A percentile compares a stretch with the other conserved stretches of the same genome.
These are phyloP conservation scores for Agriotes lineatus DNA, from an alignment of 2,888 invertebrate genomes.

Conservation along the genomic window DNA sequence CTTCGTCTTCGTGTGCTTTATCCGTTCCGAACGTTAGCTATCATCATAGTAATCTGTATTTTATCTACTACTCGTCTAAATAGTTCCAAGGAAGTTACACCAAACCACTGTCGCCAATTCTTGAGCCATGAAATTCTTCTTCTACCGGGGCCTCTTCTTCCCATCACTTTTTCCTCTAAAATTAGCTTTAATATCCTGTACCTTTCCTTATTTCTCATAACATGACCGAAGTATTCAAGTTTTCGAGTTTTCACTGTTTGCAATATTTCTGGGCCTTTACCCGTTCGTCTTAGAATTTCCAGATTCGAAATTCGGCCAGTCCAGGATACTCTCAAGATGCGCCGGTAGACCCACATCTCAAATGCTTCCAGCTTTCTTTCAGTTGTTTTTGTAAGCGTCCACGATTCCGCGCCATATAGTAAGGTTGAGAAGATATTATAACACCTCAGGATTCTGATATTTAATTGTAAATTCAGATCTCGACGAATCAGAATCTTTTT, in stretches of 20 bases:
- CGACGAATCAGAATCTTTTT: neutral
- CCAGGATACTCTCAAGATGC: neutral
- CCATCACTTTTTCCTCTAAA: neutral
- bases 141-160: no score
- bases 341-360: neutral
- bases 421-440: neutral
- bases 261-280: neutral
- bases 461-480: neutral
- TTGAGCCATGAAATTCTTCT: neutral
- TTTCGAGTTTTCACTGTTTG: neutral
- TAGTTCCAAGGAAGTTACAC: no score
- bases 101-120: neutral
- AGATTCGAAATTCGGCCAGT: neutral
- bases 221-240: no score
- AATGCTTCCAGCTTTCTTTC: neutral
- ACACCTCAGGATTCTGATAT: slow-evolving; percentile 1
- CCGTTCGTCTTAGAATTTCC: no score
- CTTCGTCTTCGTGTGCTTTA: no score
- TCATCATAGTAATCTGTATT: no score
- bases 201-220: neutral
- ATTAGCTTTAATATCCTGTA: neutral
- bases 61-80: no score
- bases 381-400: no score
- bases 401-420: neutral
- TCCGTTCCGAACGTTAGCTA: no score